phyloP scores from a whole-genome alignment of 2,797 vertebrate species.

The Chrosomus eos region DNA sequence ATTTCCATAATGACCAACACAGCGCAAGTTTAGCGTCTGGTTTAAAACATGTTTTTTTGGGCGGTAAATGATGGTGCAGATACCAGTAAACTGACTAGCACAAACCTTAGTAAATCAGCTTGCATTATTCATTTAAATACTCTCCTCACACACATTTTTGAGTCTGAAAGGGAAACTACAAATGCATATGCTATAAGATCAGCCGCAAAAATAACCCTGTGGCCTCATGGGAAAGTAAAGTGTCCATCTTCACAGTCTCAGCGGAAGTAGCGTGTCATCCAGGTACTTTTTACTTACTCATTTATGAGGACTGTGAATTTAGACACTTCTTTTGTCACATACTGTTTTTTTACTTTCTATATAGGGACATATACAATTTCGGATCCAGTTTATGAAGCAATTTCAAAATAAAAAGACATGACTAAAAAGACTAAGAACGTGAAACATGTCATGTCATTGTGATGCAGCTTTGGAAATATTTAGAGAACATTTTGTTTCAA shows the following conservation, averaged over 20 bases:
- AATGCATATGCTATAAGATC: no score
- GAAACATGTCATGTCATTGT: neutral
- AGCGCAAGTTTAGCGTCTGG: no score
- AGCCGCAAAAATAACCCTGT: no score
- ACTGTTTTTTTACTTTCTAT: neutral
- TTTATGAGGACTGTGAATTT: neutral
- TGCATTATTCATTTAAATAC: no score
- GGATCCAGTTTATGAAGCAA: neutral
- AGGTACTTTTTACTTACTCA: neutral
- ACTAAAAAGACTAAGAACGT: no score
- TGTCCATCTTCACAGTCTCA: neutral
- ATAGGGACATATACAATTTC: neutral
- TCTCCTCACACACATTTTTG: no score
- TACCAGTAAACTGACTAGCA: no score
- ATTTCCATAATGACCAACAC: no score
- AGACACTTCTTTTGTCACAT: neutral
- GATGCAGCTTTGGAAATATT: conserved; percentile 3
- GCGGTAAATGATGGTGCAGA: no score
- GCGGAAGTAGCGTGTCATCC: neutral
- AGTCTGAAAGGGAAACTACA: no score
- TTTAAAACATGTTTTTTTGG: no score
- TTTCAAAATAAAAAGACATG: neutral
- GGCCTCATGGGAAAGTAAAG: neutral
- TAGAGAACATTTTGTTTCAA: conserved; percentile 42
- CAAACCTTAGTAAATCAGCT: no score